Base-by-base conservation (phyloP, 2,888 invertebrate genomes). In the Hylaea fasciaria region DNA sequence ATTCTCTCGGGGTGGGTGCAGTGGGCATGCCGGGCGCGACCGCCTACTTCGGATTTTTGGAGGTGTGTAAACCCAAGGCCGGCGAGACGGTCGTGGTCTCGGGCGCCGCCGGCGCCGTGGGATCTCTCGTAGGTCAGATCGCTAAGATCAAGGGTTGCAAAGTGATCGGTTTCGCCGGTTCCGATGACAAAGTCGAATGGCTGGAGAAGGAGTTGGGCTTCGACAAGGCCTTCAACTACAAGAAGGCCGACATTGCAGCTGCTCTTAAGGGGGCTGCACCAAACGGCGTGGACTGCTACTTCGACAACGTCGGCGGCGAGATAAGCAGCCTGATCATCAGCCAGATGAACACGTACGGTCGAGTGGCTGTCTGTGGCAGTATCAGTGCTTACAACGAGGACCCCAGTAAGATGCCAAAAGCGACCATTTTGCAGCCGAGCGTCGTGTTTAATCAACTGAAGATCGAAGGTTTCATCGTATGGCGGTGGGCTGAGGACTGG, bases 301-400 rank as follows among this genome's bases (percentile, higher is more conserved):
- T 96, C 76, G 96, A 96, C 77, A 96, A 96, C 80, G 96, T 95
- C 7, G 95, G 95, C n/a, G 95, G 95, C 1, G 93, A 94, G 59
- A 87, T 95, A 14, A 94, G 94, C 52, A 92, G 92, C 47, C 82
- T 80, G 0, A 91, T 95, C 7, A 84, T 95, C 0, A 81, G 82
- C 16, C 93, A 94, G 67, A 95, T 95, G 95, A 94, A 93, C 61
- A 45, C 41, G 11, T 66, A 14, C 60, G 95, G 95, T 0, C 85
- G 95, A 51, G 85, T 95, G 32, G 80, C 94, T 0, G 90, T 94
- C 0, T 95, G 95, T 73, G 95, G 95, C 8, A 88, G 93, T 13
- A 95, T 95, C 65, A 94, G 94, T 32, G 73, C 87, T 1, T 95
- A 95, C 74, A 78, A 78, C 47, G 72, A 67, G 1, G 77, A 82